Evolutionary conservation across 2,113 vertebrate genomes (phyloP).

Genomic region (Pseudorhombus dupliciocellatus): DNA sequence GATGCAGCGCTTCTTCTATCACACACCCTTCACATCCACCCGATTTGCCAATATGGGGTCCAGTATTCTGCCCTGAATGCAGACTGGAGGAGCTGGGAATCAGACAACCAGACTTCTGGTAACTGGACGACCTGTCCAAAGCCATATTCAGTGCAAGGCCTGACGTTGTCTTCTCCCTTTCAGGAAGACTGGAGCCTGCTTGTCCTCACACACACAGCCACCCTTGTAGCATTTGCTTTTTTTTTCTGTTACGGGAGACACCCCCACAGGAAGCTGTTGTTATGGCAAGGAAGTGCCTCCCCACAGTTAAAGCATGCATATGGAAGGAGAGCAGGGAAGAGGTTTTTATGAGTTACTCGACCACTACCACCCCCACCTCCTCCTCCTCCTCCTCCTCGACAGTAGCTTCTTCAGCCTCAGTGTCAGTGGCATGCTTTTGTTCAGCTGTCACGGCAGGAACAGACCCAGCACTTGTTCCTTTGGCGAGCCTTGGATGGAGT

Average conservation of each 20-base stretch:
- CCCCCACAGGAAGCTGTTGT: conserved; percentile 73
- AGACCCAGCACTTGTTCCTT: conserved; percentile 31
- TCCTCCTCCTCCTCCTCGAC: conserved; percentile 17
- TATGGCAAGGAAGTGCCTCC: conserved; percentile 76
- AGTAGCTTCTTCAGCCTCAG: conserved; percentile 33
- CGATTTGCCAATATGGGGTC: not conserved
- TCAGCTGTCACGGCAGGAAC: conserved; percentile 31
- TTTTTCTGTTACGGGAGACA: conserved; percentile 46
- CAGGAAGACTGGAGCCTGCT: conserved; percentile 49
- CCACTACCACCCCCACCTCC: conserved; percentile 17
- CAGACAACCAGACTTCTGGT: not conserved
- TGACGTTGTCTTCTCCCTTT: conserved; percentile 46
- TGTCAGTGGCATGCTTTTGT: conserved; percentile 39
- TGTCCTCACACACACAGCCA: conserved; percentile 51
- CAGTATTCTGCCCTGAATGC: too few relatives aligned
- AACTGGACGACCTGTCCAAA: not conserved
- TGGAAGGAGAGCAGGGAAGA: conserved; percentile 44
- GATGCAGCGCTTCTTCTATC: not conserved
- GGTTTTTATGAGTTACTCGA: conserved; percentile 55
- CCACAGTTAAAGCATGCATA: conserved; percentile 64
- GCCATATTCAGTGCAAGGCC: not conserved
- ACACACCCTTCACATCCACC: not conserved
- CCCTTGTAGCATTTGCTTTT: conserved; percentile 30
- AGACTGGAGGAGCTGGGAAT: too few relatives aligned
- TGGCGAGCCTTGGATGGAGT: conserved; percentile 32